Evolutionary conservation across 2,113 vertebrate genomes (phyloP), one percentile per base, ranked within the genome.

Genomic region (Sinocyclocheilus anshuiensis): DNA sequence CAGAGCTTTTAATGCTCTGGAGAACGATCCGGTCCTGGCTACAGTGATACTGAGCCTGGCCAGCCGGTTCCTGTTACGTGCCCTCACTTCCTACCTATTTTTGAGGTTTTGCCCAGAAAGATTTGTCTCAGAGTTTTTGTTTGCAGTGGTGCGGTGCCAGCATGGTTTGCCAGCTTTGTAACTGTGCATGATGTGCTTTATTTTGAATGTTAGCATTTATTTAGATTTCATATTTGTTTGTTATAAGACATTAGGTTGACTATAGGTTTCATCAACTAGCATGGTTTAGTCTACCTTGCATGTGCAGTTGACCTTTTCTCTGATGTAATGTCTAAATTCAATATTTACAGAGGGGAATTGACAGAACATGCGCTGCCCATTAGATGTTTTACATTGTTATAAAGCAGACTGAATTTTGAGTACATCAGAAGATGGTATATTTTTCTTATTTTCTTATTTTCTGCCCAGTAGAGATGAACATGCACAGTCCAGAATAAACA

Each of bases 11-110:
- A 67, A 65, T 29, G 45, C 63, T 67, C 42, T 15, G 42, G 26
- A 78, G 75, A 55, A 69, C 42, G 16, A 76, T 39, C 55, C 6
- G 6, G 29, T 61, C 48, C 95, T 95, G 94, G 94, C 92, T 94
- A 92, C 92, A 90, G 42, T 29, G 61, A 69, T 77, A 71, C 76
- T 48, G 29, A 33, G 42, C 61, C 45, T 5, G 15, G 24, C 80
- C 61, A 81, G 79, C 42, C 80, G 16, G 24, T 69, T 67, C 42
- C 63, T 95, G 92, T 95, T 96, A 95, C 93, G 92, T 94, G 95
- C 94, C 91, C 96, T 96, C 95, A 94, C 95, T 95, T 95, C 95
- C 96, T 96, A 96, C 96, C 95, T 96, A 95, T 93, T 95, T 96
- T 96, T 96, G 96, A 97, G 94, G 75, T 83, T 4, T 90, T 97